phyloP scores from a whole-genome alignment of 2,113 vertebrate genomes.

The Gopherus flavomarginatus region DNA sequence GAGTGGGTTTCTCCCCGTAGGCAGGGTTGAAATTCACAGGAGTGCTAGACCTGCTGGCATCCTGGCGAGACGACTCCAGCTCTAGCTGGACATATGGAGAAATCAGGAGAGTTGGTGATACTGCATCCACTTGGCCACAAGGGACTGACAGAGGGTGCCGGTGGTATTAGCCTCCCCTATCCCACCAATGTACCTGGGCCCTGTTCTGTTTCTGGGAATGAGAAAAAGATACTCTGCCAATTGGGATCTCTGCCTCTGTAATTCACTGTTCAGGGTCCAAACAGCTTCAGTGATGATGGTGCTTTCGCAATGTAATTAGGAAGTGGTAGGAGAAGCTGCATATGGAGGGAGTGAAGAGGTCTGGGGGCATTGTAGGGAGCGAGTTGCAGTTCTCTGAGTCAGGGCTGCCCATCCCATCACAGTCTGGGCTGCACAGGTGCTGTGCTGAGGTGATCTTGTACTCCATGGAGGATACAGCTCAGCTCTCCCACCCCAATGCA shows the following conservation, averaged over 20 bases:
- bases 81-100: neutral
- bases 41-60: neutral
- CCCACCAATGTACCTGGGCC: neutral
- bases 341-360: neutral
- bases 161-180: neutral
- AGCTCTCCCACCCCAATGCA: neutral
- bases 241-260: neutral
- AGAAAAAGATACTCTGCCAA: neutral
- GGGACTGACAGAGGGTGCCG: neutral
- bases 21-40: neutral
- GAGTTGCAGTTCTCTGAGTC: neutral
- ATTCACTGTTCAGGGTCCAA: neutral
- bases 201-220: neutral
- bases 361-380: neutral
- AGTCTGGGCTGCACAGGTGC: neutral
- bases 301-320: neutral
- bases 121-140: neutral
- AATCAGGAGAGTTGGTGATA: neutral
- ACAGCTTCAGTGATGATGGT: neutral
- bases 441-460: neutral
- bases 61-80: neutral
- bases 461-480: neutral
- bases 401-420: neutral
- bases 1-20: fast-evolving
- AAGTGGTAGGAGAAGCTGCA: neutral